Evolutionary conservation across 2,797 vertebrate species (phyloP).

Genomic region (Rhinatrema bivittatum): DNA sequence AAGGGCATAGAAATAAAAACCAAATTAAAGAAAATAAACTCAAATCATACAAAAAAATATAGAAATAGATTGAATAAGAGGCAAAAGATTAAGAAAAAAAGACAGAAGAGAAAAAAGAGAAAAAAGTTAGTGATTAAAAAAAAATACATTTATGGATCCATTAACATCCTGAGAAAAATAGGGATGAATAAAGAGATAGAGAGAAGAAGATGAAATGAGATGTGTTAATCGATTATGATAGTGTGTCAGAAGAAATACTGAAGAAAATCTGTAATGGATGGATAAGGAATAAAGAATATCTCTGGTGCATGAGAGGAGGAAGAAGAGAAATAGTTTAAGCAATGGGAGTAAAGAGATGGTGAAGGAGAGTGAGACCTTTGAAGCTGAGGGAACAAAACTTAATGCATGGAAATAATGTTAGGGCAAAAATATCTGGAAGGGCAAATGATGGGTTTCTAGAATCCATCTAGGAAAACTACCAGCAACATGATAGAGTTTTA

Average conservation of each 20-base stretch:
- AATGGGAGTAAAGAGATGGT: background rate
- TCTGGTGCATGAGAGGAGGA: background rate
- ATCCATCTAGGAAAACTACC: no score
- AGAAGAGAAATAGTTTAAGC: constrained; percentile 13
- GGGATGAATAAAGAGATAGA: constrained; percentile 18
- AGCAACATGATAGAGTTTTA: no score
- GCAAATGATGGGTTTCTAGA: no score
- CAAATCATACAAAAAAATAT: no score
- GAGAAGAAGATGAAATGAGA: background rate
- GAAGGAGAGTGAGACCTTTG: background rate
- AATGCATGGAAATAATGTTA: no score
- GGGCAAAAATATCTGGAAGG: no score
- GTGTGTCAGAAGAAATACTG: constrained; percentile 14
- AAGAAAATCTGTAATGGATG: constrained; percentile 7
- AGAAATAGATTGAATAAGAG: no score
- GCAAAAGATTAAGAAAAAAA: background rate
- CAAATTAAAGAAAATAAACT: no score
- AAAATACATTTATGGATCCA: background rate
- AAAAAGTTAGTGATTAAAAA: constrained; percentile 2
- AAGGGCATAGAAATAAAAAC: no score
- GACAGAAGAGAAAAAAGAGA: constrained; percentile 2
- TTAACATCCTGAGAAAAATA: constrained; percentile 19
- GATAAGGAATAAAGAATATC: background rate
- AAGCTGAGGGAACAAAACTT: no score
- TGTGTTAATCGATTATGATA: no score